A percentile compares a stretch with the other conserved stretches of the same genome.
Evolutionary conservation across 2,888 invertebrate species (phyloP).

Genomic region (Dicycla oo): DNA sequence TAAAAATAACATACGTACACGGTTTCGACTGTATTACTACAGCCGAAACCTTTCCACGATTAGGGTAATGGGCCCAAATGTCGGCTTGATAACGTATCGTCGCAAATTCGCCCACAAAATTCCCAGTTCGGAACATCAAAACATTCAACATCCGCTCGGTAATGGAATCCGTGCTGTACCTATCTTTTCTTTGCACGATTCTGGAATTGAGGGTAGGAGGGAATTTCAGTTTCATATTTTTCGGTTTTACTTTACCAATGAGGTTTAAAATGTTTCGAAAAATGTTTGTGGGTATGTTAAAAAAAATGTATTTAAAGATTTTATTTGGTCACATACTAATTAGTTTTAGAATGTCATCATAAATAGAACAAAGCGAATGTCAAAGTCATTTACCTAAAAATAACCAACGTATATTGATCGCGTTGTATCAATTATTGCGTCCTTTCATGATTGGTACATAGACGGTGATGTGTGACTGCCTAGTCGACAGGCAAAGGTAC

Average conservation of each 20-base stretch:
- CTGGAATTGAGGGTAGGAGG: slow-evolving; percentile 12
- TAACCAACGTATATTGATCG: slow-evolving; percentile 21
- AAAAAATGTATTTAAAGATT: no score
- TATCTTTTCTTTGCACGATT: slow-evolving; percentile 43
- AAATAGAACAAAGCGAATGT: slow-evolving; percentile 13
- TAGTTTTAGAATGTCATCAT: not conserved
- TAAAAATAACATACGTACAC: slow-evolving; percentile 7
- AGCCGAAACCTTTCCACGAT: slow-evolving; percentile 57
- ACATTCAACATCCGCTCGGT: slow-evolving; percentile 58
- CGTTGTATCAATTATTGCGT: not conserved
- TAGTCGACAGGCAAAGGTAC: no score
- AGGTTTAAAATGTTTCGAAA: not conserved
- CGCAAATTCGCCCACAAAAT: slow-evolving; percentile 55
- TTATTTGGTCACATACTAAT: no score
- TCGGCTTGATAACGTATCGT: slow-evolving; percentile 64
- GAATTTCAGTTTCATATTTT: slow-evolving; percentile 23
- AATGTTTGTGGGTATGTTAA: no score
- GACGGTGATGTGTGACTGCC: fast-evolving
- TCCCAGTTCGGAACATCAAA: slow-evolving; percentile 56
- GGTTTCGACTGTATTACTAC: slow-evolving; percentile 15
- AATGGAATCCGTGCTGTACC: slow-evolving; percentile 62
- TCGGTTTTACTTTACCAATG: slow-evolving; percentile 2
- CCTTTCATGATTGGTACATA: not conserved
- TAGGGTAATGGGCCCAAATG: slow-evolving; percentile 60
- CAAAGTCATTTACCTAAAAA: slow-evolving; percentile 2